phyloP scores from a whole-genome alignment of 2,797 vertebrate species.

The Ctenosaura bakeri region DNA sequence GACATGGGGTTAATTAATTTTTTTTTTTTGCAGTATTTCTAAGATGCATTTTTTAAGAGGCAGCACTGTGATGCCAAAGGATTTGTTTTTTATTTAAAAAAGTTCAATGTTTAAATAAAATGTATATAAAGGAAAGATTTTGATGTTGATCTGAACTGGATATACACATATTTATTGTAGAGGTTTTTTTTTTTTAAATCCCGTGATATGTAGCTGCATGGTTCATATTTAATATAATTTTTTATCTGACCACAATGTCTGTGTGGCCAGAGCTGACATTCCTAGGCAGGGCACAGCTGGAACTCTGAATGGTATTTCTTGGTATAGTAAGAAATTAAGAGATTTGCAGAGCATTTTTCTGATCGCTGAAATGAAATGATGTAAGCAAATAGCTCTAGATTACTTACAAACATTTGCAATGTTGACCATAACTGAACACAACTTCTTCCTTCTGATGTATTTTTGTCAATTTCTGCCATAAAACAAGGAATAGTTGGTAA shows the following conservation, averaged over 20 bases:
- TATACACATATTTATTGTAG: neutral
- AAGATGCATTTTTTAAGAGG: neutral
- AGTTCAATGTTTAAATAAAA: neutral
- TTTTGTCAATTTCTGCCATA: conserved; percentile 50
- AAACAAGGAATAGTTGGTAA: conserved; percentile 25
- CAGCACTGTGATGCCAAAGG: neutral
- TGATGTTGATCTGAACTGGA: neutral
- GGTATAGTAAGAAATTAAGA: conserved; percentile 27
- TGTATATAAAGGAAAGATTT: neutral
- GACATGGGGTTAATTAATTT: neutral
- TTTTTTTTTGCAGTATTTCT: neutral
- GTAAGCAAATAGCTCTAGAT: neutral
- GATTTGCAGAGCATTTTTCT: neutral
- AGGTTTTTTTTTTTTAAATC: neutral
- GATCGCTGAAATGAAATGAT: neutral
- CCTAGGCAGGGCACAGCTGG: neutral
- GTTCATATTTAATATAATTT: neutral
- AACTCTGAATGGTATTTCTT: conserved; percentile 33
- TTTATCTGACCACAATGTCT: neutral
- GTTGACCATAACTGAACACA: conserved; percentile 45
- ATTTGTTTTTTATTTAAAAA: neutral
- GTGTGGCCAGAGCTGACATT: neutral
- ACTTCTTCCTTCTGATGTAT: conserved; percentile 37
- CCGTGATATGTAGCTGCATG: neutral
- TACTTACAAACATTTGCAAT: conserved; percentile 18